Evolutionary conservation across 2,113 vertebrate genomes (phyloP), one percentile per base, ranked within the genome.

Genomic region (Delphinapterus leucas): DNA sequence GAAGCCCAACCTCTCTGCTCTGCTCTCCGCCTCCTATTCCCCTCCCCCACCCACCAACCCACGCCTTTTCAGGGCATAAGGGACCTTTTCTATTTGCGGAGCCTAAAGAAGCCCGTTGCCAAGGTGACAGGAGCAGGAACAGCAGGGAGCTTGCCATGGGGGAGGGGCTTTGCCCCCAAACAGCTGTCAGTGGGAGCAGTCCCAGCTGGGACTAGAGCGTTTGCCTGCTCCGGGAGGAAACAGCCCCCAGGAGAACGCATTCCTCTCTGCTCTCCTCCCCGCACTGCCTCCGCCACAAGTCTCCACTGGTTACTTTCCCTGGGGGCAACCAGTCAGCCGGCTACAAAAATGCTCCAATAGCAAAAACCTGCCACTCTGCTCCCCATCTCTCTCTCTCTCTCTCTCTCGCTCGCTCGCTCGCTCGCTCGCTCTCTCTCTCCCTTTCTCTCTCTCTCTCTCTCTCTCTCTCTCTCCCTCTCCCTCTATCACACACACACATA

Each of bases 1-100:
- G 85, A 96, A 93, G 95, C 76, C 90, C 96, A 95, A 60, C 95
- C 95, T 97, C 96, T 74, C 41, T 89, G 92, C 87, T 95, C 87
- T 6, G 67, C 77, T 97, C 79, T 92, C 97, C 33, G 25, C 89
- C 88, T 93, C 89, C 60, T 10, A 25, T 25, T 85, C 93, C 90
- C 93, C 83, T 87, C 96, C 94, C 95, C 97, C 93, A 65, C 25
- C 38, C 18, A 7, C 73, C 53, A 17, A 68, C 86, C 93, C 92
- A 88, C 60, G 90, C 95, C 85, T 94, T 97, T 96, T 76, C 95
- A 79, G 83, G 92, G 96, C 97, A 97, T 96, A 98, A 98, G 98
- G 97, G 98, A 98, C 98, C 97, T 98, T 98, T 98, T 98, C 98
- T 98, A 97, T 98, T 97, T 97, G 96, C 80, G 58, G 96, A 97